Conservation (phyloP, 2,113 vertebrate genomes). For the Caranx ignobilis region DNA sequence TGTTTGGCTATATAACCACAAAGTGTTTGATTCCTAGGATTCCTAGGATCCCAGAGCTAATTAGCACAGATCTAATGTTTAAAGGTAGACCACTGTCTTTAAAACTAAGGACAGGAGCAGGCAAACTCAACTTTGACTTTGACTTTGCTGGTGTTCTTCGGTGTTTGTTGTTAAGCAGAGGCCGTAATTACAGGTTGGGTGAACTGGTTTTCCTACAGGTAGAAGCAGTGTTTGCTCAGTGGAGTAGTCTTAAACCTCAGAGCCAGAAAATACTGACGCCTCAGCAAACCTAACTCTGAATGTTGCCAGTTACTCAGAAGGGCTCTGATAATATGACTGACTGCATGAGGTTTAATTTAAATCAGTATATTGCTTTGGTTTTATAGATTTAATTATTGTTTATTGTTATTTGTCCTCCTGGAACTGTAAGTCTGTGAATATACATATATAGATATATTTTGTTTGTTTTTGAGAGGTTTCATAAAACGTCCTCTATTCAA, state of each 20-base stretch:
- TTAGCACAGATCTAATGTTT: not conserved
- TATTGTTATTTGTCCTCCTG: not conserved
- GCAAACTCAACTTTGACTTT: slow-evolving; percentile 7
- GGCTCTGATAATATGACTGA: not conserved
- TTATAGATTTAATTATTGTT: not conserved
- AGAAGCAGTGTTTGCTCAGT: slow-evolving; percentile 27
- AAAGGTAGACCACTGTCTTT: not conserved
- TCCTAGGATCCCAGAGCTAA: not conserved
- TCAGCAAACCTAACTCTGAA: slow-evolving; percentile 37
- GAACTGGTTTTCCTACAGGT: slow-evolving; percentile 56
- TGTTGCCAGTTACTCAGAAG: slow-evolving; percentile 1
- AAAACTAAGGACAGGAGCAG: not conserved
- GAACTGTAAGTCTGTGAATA: not conserved
- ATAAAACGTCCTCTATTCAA: not conserved
- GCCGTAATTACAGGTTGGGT: slow-evolving; percentile 31
- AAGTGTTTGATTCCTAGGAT: not conserved
- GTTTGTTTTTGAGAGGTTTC: not conserved
- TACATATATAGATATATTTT: not conserved
- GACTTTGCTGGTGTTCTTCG: slow-evolving; percentile 5
- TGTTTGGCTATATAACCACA: too few species aligned
- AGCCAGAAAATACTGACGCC: slow-evolving; percentile 14
- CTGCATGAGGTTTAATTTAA: not conserved
- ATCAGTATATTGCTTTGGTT: not conserved
- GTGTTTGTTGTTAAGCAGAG: slow-evolving; percentile 54
- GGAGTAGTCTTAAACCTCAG: slow-evolving; percentile 14